phyloP scores from a whole-genome alignment of 2,888 invertebrate genomes.

The Polymixis flavicincta region DNA sequence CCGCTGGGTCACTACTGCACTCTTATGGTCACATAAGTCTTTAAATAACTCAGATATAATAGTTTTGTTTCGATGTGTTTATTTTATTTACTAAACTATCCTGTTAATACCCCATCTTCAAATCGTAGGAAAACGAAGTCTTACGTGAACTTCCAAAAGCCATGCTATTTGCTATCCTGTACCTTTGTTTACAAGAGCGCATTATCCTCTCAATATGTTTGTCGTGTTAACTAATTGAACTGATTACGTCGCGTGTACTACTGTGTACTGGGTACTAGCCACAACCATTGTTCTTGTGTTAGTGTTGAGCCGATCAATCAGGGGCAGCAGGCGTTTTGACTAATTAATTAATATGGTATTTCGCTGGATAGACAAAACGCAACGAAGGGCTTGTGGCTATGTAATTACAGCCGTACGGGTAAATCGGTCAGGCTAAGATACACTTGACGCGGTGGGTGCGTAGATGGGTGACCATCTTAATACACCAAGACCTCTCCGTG shows the following conservation, averaged over 20 bases:
- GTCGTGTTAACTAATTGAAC: conserved; percentile 43
- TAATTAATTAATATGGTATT: conserved; percentile 30
- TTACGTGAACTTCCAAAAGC: conserved; percentile 4
- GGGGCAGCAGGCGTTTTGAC: conserved; percentile 32
- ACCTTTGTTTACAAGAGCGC: background rate
- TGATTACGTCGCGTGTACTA: conserved; percentile 30
- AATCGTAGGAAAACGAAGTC: background rate
- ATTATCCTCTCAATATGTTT: conserved; percentile 8
- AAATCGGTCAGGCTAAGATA: too few species aligned
- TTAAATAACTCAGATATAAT: background rate
- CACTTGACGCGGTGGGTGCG: too few species aligned
- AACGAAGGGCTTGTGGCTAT: too few species aligned
- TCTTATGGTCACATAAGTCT: background rate
- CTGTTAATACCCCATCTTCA: background rate
- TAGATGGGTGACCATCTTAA: too few species aligned
- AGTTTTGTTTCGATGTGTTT: background rate
- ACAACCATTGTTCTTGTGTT: conserved; percentile 31
- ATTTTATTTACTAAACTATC: background rate
- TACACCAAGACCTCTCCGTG: too few species aligned
- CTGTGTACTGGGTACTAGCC: background rate
- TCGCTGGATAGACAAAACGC: background rate
- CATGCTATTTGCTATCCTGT: background rate
- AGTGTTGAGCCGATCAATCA: conserved; percentile 33
- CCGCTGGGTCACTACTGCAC: too few species aligned
- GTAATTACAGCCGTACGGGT: too few species aligned